Base-by-base conservation (phyloP, 2,888 invertebrate genomes). In the Neria commutata region DNA sequence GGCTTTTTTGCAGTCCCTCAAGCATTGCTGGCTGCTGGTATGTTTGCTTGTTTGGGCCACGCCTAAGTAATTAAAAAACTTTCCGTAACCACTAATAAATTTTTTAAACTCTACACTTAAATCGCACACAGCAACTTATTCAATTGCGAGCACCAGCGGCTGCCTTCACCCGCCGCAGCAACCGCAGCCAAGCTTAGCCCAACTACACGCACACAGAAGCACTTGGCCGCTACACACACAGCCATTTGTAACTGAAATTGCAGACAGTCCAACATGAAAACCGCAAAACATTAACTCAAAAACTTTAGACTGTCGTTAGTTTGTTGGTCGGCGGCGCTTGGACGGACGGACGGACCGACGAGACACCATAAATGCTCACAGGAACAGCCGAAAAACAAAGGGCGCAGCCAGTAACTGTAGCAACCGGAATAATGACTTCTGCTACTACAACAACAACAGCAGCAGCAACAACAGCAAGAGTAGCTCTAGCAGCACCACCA, bases 241-340 rank as follows among this genome's bases (percentile, higher is more conserved):
- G 19, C 17, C 17, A 42, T 42, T 42, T 42, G 42, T 42, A 42
- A 42, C 37, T 16, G 48, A 55, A 55, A 55, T 55, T 48, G 48
- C 55, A 55, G 47, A 55, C 55, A 55, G 48, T 55, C 34, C 48
- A 47, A 33, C 54, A 46, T 14, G 40, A 42, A 48, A 54, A 58
- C 58, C 58, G 24, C 54, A 54, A 58, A 58, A 37, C 58, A 58
- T 54, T 54, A 58, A 58, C 58, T 58, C 58, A 54, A 53, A 58
- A 53, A 52, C 37, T 57, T 46, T 56, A 14, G 33, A 33, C 33
- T 14, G 14, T 10, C 33, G 33, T 10, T 14, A 33, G 8, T 33
- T 8, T 10, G 33, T 14, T 14, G 14, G 8, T 8, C 33, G 33
- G 14, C 8, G 33, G 33, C n/a, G 14, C 33, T 14, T 14, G 14